phyloP scores from a whole-genome alignment of 2,888 invertebrate species.

The Cheiracanthium punctorium region DNA sequence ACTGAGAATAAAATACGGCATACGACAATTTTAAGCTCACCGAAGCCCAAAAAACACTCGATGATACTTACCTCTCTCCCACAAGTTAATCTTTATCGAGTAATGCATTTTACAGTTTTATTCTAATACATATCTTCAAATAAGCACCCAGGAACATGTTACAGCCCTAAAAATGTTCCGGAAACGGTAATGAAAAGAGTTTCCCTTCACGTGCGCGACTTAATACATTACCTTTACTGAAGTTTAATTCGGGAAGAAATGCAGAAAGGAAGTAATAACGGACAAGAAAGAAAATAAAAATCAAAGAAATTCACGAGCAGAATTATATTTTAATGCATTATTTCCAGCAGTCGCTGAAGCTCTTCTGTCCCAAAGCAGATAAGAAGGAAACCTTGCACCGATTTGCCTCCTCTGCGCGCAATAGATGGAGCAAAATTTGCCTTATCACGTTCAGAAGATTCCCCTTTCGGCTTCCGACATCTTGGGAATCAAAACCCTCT shows the following conservation, averaged over 20 bases:
- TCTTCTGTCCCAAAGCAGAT: conserved; percentile 51
- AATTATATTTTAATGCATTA: conserved; percentile 68
- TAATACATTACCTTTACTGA: neutral
- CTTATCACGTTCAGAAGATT: conserved; percentile 33
- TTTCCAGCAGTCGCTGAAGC: conserved; percentile 29
- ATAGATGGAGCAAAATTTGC: conserved; percentile 37
- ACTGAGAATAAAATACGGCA: too few species aligned
- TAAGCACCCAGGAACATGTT: too few species aligned
- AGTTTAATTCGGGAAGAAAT: neutral
- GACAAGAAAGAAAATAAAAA: neutral
- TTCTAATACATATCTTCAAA: too few species aligned
- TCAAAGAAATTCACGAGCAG: conserved; percentile 10
- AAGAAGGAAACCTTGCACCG: conserved; percentile 61
- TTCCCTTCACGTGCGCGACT: neutral
- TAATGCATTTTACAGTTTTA: too few species aligned
- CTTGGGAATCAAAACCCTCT: conserved; percentile 62
- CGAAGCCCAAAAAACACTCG: too few species aligned
- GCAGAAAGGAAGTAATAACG: neutral
- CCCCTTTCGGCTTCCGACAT: conserved; percentile 40
- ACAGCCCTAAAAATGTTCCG: neutral
- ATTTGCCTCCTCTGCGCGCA: conserved; percentile 43
- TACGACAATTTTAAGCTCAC: too few species aligned
- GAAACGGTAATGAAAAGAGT: neutral
- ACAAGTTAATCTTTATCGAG: too few species aligned
- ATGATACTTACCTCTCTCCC: too few species aligned